These are phyloP conservation scores for Clarias platycephalus DNA, from an alignment of 2,797 vertebrate species.

Conservation along the genomic window DNA sequence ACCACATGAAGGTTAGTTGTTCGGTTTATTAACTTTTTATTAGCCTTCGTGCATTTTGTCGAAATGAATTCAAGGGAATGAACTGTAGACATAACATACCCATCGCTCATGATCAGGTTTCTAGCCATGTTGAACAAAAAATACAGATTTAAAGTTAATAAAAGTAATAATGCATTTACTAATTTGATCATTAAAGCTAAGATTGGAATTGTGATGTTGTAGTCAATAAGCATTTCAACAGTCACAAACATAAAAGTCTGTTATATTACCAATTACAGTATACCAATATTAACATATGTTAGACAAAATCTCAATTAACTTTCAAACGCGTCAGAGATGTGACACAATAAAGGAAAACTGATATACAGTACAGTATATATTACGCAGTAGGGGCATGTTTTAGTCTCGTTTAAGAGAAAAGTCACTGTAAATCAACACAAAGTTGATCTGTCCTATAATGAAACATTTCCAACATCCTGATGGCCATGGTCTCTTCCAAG, in stretches of 20 bases:
- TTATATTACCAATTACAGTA: not conserved
- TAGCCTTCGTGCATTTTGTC: slow-evolving; percentile 68
- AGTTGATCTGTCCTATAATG: not conserved
- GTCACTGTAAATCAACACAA: not conserved
- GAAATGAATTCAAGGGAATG: slow-evolving; percentile 58
- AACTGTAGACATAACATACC: slow-evolving; percentile 83
- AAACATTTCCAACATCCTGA: not conserved
- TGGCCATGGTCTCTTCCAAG: not conserved
- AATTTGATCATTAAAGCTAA: slow-evolving; percentile 22
- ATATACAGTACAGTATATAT: too few relatives aligned
- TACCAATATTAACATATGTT: slow-evolving; percentile 21
- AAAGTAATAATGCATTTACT: slow-evolving; percentile 25
- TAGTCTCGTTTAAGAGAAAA: not conserved
- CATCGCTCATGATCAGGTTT: slow-evolving; percentile 84
- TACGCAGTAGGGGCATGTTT: not conserved
- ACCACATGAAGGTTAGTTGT: slow-evolving; percentile 22
- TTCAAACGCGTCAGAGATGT: not conserved
- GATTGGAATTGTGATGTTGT: slow-evolving; percentile 4
- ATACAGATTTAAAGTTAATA: slow-evolving; percentile 69
- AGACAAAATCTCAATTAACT: not conserved
- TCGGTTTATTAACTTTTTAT: slow-evolving; percentile 14
- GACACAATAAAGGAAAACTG: not conserved
- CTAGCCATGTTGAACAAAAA: slow-evolving; percentile 78
- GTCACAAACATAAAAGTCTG: slow-evolving; percentile 27
- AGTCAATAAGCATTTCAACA: slow-evolving; percentile 11